A percentile compares a stretch with the other conserved stretches of the same genome.
Evolutionary conservation across 2,113 vertebrate genomes (phyloP).

Genomic region (Clupea harengus): DNA sequence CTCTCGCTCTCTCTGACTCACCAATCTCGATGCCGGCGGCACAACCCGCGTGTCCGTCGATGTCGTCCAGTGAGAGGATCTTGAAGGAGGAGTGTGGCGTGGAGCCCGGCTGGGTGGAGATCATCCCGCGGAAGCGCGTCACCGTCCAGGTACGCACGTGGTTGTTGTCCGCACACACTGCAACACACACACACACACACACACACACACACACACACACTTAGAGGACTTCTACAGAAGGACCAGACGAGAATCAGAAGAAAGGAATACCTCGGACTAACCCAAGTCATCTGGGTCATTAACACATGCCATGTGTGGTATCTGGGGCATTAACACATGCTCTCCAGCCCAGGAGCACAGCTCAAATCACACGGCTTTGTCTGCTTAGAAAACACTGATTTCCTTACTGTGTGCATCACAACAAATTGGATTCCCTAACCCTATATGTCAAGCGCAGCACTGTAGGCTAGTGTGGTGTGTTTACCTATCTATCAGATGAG

Average conservation of each 20-base stretch:
- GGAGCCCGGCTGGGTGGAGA: slow-evolving; percentile 89
- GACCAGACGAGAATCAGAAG: too few relatives aligned
- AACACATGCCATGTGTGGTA: too few relatives aligned
- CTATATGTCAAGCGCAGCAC: too few relatives aligned
- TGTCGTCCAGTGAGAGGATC: slow-evolving; percentile 82
- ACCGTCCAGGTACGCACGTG: slow-evolving; percentile 91
- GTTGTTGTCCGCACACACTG: slow-evolving; percentile 92
- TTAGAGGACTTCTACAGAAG: background rate
- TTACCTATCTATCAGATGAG: background rate
- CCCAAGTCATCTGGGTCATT: too few relatives aligned
- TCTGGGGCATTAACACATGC: too few relatives aligned
- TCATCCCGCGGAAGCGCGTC: slow-evolving; percentile 90
- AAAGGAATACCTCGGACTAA: too few relatives aligned
- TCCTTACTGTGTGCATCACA: too few relatives aligned
- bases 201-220: background rate
- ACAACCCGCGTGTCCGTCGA: slow-evolving; percentile 79
- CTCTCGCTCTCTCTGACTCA: slow-evolving; percentile 36
- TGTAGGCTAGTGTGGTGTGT: slow-evolving; percentile 38
- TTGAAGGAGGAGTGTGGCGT: slow-evolving; percentile 90
- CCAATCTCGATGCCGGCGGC: slow-evolving; percentile 83
- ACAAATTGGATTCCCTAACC: too few relatives aligned
- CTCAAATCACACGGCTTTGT: too few relatives aligned
- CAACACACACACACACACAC: background rate
- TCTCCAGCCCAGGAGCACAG: too few relatives aligned
- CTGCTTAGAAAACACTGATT: too few relatives aligned